These are phyloP conservation scores for Apamea crenata DNA, from an alignment of 2,888 invertebrate genomes.

Conservation along the genomic window DNA sequence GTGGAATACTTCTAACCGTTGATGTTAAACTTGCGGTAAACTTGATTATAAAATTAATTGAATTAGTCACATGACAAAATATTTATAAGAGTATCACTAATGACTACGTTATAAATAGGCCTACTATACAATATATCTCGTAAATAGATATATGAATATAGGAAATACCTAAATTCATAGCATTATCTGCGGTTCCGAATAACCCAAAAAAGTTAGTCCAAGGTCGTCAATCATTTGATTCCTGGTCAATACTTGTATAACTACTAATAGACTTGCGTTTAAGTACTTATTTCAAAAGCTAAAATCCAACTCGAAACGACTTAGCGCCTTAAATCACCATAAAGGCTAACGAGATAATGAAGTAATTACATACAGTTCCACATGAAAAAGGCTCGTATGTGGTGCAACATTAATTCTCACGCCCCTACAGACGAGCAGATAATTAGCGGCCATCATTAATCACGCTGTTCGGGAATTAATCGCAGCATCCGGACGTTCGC, in stretches of 20 bases:
- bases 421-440: slow-evolving; percentile 70
- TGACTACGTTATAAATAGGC: neutral
- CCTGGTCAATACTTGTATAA: neutral
- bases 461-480: slow-evolving; percentile 73
- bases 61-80: slow-evolving; percentile 6
- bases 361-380: slow-evolving; percentile 67
- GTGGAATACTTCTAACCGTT: neutral
- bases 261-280: neutral
- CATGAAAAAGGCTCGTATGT: slow-evolving; percentile 69
- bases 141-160: too few species aligned
- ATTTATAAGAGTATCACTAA: neutral
- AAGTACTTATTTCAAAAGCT: neutral
- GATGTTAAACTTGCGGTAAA: neutral
- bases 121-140: neutral
- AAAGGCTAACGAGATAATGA: slow-evolving; percentile 53
- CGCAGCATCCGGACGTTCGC: slow-evolving; percentile 72
- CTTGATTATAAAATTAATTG: slow-evolving; percentile 8
- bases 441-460: slow-evolving; percentile 77
- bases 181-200: neutral
- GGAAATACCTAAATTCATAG: neutral
- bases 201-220: neutral
- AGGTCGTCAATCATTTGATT: neutral
- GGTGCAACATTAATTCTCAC: slow-evolving; percentile 75
- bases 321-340: slow-evolving; percentile 29
- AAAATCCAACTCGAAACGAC: neutral